These are phyloP conservation scores for Habrosyne pyritoides DNA, from an alignment of 2,888 invertebrate species.

Conservation along the genomic window DNA sequence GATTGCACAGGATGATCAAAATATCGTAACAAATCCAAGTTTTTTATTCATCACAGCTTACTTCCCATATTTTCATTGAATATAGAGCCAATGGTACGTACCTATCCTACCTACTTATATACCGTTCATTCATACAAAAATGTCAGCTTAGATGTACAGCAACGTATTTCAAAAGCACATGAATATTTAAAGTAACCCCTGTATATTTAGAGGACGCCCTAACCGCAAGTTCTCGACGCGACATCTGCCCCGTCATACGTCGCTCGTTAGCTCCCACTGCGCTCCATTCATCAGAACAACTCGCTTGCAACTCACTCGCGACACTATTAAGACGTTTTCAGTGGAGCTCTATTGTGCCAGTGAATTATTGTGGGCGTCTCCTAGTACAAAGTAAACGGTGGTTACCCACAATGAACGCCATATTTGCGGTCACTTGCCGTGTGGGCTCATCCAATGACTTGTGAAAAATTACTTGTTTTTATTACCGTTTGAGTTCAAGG, in stretches of 20 bases:
- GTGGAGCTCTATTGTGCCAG: constrained; percentile 50
- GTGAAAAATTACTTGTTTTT: constrained; percentile 42
- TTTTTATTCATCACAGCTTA: no score
- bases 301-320: constrained; percentile 50
- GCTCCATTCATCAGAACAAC: constrained; percentile 51
- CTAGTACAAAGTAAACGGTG: constrained; percentile 49
- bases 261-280: constrained; percentile 52
- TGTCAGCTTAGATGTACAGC: background rate
- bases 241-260: constrained; percentile 54
- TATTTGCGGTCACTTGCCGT: constrained; percentile 47
- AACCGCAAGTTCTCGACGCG: constrained; percentile 31
- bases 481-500: constrained; percentile 28
- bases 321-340: constrained; percentile 63
- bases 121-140: background rate
- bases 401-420: constrained; percentile 42
- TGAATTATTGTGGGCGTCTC: constrained; percentile 63
- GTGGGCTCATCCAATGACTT: constrained; percentile 49
- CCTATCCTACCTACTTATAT: no score
- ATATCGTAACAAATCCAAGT: no score
- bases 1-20: no score
- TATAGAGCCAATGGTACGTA: no score
- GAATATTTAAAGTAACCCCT: background rate
- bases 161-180: background rate
- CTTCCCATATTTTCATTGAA: background rate
- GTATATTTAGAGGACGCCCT: constrained; percentile 14